Conservation (phyloP, 1,140 invertebrate genomes). For the Drosophila kurseongensis region DNA sequence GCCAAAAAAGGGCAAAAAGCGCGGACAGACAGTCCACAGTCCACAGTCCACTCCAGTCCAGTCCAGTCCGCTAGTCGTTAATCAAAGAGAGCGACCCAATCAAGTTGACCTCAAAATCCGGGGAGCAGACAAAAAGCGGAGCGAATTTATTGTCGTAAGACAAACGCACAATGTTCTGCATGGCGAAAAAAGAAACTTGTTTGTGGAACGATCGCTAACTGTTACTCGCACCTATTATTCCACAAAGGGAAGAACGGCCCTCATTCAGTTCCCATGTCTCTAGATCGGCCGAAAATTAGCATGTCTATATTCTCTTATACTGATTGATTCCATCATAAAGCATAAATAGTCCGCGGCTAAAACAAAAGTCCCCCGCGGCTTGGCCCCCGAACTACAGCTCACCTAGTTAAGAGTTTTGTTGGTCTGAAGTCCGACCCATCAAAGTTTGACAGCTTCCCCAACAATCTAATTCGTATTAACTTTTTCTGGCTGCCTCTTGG, state of each 20-base stretch:
- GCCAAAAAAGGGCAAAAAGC: conserved; percentile 45
- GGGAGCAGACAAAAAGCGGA: conserved; percentile 56
- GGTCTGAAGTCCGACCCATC: conserved; percentile 37
- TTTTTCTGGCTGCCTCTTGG: conserved; percentile 31
- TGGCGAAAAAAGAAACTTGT: conserved; percentile 37
- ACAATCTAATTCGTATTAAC: conserved; percentile 71
- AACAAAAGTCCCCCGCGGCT: conserved; percentile 38
- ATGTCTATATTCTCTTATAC: conserved; percentile 19
- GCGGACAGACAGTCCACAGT: not conserved
- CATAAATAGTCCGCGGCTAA: conserved; percentile 34
- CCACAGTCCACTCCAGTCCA: not conserved
- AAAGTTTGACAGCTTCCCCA: conserved; percentile 55
- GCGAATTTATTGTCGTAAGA: conserved; percentile 54
- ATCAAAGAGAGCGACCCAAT: conserved; percentile 59
- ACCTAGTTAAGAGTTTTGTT: conserved; percentile 35
- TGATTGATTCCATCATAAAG: conserved; percentile 55
- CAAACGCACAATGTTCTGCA: conserved; percentile 50
- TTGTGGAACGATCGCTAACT: conserved; percentile 35
- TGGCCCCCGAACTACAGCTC: conserved; percentile 23
- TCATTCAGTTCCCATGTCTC: conserved; percentile 14
- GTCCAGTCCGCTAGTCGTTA: conserved; percentile 51
- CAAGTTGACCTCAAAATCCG: conserved; percentile 63
- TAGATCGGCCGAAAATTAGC: conserved; percentile 13
- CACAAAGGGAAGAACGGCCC: conserved; percentile 31
- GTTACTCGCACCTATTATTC: conserved; percentile 23